Evolutionary conservation across 2,113 vertebrate genomes (phyloP).

Genomic region (Xenopus borealis): DNA sequence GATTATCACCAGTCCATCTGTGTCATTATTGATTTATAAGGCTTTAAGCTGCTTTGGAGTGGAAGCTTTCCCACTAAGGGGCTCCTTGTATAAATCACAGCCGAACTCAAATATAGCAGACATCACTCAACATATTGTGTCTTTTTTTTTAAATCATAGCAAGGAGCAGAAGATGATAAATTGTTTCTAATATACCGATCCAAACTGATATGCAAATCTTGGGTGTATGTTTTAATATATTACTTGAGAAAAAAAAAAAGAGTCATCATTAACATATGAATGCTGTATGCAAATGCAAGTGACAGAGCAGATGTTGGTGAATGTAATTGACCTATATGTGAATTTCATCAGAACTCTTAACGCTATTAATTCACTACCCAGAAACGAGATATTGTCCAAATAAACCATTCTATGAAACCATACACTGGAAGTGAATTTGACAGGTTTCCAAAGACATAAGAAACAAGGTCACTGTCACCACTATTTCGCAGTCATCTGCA

Average conservation of each 20-base stretch:
- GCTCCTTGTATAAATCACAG: slow-evolving; percentile 88
- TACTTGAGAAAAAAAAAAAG: slow-evolving; percentile 82
- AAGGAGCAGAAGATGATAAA: slow-evolving; percentile 89
- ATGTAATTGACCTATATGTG: slow-evolving; percentile 99
- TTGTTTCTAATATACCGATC: slow-evolving; percentile 84
- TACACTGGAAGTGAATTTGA: slow-evolving; percentile 76
- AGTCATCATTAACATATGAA: slow-evolving; percentile 99
- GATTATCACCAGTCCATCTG: slow-evolving; percentile 99
- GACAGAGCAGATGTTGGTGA: slow-evolving; percentile 99
- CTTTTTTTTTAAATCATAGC: slow-evolving; percentile 66
- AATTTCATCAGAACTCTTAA: slow-evolving; percentile 99
- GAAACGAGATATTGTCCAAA: slow-evolving; percentile 80
- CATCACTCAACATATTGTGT: slow-evolving; percentile 79
- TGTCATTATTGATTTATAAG: slow-evolving; percentile 99
- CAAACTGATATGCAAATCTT: slow-evolving; percentile 91
- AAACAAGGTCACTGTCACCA: slow-evolving; percentile 79
- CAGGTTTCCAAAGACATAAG: slow-evolving; percentile 71
- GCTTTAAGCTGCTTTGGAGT: slow-evolving; percentile 98
- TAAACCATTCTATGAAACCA: slow-evolving; percentile 77
- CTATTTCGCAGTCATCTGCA: slow-evolving; percentile 79
- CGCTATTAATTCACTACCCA: slow-evolving; percentile 87
- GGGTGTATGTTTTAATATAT: slow-evolving; percentile 83
- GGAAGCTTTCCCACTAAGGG: slow-evolving; percentile 87
- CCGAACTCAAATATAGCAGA: slow-evolving; percentile 81
- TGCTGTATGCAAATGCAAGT: slow-evolving; percentile 98